Percentiles rank a stretch among this genome's conserved stretches.
These are phyloP conservation scores for Saimiri boliviensis DNA, from an alignment of 2,113 vertebrate species.

Conservation along the genomic window DNA sequence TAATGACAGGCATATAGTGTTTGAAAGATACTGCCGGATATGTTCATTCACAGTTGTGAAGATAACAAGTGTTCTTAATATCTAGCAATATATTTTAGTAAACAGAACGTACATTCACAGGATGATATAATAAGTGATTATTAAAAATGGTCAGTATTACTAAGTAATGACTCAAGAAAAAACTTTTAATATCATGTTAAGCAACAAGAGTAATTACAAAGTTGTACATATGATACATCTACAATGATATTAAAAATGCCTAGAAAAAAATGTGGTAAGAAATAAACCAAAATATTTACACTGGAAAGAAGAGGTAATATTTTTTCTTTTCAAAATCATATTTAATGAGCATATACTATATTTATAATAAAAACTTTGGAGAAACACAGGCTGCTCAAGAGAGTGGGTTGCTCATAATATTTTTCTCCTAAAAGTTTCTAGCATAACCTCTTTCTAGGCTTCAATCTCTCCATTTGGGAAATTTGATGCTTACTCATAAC, in stretches of 20 bases:
- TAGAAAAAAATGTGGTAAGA: background rate
- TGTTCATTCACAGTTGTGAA: background rate
- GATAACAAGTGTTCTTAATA: background rate
- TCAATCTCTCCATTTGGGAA: background rate
- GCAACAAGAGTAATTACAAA: background rate
- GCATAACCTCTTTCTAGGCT: background rate
- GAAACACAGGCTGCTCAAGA: background rate
- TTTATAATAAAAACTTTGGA: background rate
- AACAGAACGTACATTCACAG: background rate
- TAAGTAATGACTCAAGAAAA: background rate
- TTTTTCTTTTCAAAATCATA: background rate
- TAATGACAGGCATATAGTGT: accelerated
- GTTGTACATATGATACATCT: background rate
- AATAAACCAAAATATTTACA: background rate
- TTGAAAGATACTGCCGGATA: background rate
- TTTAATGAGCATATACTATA: background rate
- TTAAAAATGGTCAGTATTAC: background rate
- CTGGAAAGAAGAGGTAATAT: background rate
- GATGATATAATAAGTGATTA: background rate
- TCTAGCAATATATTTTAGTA: background rate
- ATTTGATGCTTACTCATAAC: too few species aligned
- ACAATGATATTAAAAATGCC: background rate
- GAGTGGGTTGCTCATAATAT: background rate
- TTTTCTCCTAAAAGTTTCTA: background rate
- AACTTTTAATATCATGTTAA: background rate